Conservation (phyloP, 2,797 vertebrate species). For the Bufotes viridis region DNA sequence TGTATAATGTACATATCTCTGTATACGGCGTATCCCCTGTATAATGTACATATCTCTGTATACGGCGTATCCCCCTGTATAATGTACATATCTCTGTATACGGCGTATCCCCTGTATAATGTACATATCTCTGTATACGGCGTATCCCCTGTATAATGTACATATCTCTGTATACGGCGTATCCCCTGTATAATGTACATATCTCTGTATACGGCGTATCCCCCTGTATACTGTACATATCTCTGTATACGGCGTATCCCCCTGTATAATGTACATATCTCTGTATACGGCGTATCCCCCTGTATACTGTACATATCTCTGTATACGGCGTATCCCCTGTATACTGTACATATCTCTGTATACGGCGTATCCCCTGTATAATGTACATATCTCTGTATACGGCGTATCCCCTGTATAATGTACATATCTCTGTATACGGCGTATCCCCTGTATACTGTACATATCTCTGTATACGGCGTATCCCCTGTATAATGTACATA, state of each 20-base stretch:
- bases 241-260: neutral
- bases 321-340: no score
- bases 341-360: neutral
- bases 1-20: neutral
- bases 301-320: neutral
- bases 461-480: neutral
- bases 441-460: no score
- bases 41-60: neutral
- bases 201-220: neutral
- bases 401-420: neutral
- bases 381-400: neutral
- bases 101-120: neutral
- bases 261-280: neutral
- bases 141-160: neutral
- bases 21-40: neutral
- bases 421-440: neutral
- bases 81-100: neutral
- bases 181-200: neutral
- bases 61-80: neutral
- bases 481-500: neutral
- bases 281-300: neutral
- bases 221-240: no score
- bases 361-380: neutral
- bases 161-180: neutral
- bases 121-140: neutral